phyloP scores from a whole-genome alignment of 1,140 invertebrate species.

The Ditylenchus dipsaci region DNA sequence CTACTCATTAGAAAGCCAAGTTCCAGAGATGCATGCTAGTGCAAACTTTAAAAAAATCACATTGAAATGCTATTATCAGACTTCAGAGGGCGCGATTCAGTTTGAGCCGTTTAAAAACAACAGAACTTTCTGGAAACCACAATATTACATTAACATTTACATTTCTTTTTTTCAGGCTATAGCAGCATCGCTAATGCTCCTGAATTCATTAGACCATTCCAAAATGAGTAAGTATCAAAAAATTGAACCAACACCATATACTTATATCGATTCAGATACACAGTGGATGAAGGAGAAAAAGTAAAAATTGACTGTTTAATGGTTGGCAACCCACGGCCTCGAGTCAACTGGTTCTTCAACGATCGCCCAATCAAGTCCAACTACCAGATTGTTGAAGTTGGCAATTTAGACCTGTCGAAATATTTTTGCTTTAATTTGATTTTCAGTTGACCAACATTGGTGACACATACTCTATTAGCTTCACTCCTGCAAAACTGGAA shows the following conservation, averaged over 20 bases:
- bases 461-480: slow-evolving; percentile 58
- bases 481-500: slow-evolving; percentile 48
- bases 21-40: too few relatives aligned
- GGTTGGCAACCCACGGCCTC: slow-evolving; percentile 61
- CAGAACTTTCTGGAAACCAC: too few relatives aligned
- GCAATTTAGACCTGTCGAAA: background rate
- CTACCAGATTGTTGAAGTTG: slow-evolving; percentile 46
- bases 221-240: slow-evolving; percentile 39
- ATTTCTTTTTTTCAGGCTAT: slow-evolving; percentile 28
- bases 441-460: slow-evolving; percentile 60
- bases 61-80: too few relatives aligned
- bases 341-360: slow-evolving; percentile 63
- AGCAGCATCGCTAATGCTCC: slow-evolving; percentile 46
- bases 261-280: slow-evolving; percentile 32
- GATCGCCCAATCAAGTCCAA: slow-evolving; percentile 59
- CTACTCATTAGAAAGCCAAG: too few relatives aligned
- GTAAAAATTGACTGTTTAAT: slow-evolving; percentile 60
- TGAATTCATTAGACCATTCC: slow-evolving; percentile 55
- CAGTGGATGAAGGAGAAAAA: slow-evolving; percentile 60
- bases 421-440: slow-evolving; percentile 16
- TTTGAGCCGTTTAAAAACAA: too few relatives aligned
- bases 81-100: too few relatives aligned
- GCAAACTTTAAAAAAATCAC: too few relatives aligned
- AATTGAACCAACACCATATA: too few relatives aligned
- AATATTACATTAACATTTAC: background rate